A percentile compares a stretch with the other conserved stretches of the same genome.
phyloP scores from a whole-genome alignment of 2,797 vertebrate genomes.

The Molothrus aeneus region DNA sequence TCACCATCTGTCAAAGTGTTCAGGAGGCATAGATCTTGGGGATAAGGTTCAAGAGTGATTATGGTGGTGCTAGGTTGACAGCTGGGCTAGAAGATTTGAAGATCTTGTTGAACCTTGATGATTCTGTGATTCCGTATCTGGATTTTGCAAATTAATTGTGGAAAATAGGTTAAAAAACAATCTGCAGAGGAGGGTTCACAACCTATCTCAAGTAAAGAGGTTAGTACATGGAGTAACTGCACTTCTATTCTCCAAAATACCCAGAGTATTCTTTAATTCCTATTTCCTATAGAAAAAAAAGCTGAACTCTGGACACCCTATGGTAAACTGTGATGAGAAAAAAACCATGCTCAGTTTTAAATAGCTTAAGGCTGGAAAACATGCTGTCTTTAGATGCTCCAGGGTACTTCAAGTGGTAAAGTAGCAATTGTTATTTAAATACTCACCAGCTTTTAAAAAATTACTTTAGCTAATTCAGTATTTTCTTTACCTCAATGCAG shows the following conservation, averaged over 20 bases:
- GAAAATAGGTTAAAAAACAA: background rate
- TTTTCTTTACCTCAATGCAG: background rate
- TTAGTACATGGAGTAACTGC: background rate
- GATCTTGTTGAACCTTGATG: background rate
- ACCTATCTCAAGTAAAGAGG: background rate
- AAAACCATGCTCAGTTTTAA: background rate
- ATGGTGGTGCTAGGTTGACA: background rate
- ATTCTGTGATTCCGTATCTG: background rate
- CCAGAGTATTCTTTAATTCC: background rate
- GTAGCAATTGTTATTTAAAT: background rate
- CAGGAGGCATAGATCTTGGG: background rate
- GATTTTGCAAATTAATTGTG: background rate
- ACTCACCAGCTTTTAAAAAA: background rate
- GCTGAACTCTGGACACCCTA: background rate
- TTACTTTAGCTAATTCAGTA: background rate
- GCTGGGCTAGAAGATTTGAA: background rate
- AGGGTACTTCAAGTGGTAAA: background rate
- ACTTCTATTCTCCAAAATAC: background rate
- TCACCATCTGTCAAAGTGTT: background rate
- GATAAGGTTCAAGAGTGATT: background rate
- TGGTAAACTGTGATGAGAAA: background rate
- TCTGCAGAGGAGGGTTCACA: background rate
- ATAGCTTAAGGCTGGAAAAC: background rate
- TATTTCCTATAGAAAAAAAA: background rate
- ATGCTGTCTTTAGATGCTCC: background rate